Base-by-base conservation (phyloP, 53 echinoderm and acorn worm genomes). In the Hippasteria phrygiana region DNA sequence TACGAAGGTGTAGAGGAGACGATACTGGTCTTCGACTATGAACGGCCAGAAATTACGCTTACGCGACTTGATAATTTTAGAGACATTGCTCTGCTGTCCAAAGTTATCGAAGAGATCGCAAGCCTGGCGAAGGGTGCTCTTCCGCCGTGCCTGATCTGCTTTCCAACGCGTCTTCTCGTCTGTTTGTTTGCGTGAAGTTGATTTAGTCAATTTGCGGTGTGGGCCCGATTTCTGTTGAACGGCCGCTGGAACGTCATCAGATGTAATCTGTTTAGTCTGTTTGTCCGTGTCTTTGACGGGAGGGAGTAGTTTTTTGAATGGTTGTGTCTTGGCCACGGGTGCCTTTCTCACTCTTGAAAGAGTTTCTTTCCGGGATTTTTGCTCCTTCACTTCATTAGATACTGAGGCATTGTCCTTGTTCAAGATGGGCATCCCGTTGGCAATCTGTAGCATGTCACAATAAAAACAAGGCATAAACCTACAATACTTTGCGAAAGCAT, bases 1-100 rank as follows among this genome's bases (percentile, higher is more conserved):
- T n/a, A 94, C 86, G 55, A 87, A 92, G 11, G 90, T 87, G 63
- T 92, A 94, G 36, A 94, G 86, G 1, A 94, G 83, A 35, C 88
- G 79, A 65, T 92, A 90, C 53, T 73, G 45, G 56, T 94, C 94
- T 20, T 90, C 88, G 71, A 93, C 87, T 32, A 94, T 94, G 28
- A 90, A 92, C 17, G 92, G 92, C 94, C 94, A 94, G 24, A 94
- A 88, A 71, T 82, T 76, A 38, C 88, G 87, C 31, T 90, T 90
- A 37, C 87, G 83, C 47, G 24, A 34, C 46, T 69, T 75, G 67
- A 92, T 92, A 35, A 83, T 76, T 48, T 87, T 43, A 4, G 87
- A 67, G 83, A 94, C 77, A 55, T 91, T 80, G 36, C 10, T 77
- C 24, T 63, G 31, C 10, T 71, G 66, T 5, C 31, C 83, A 2